Conservation (phyloP, 2,113 vertebrate genomes). For the Elaphurus davidianus region DNA sequence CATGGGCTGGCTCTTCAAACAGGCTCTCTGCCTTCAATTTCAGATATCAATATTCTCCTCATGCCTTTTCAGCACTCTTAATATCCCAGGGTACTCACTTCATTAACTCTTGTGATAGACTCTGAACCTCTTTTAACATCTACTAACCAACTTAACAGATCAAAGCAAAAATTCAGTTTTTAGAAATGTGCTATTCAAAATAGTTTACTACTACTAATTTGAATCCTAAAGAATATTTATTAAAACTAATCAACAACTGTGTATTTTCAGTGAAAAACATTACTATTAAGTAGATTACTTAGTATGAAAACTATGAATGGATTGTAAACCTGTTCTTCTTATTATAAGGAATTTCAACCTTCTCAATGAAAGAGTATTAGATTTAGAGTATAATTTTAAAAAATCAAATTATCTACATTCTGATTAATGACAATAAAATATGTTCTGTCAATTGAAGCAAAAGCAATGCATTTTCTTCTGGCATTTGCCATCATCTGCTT, state of each 20-base stretch:
- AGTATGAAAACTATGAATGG: neutral
- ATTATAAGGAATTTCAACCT: neutral
- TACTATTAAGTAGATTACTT: neutral
- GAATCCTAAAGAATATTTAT: neutral
- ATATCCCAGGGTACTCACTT: neutral
- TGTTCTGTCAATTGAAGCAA: neutral
- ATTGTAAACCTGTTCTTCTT: neutral
- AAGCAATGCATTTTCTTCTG: neutral
- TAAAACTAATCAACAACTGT: neutral
- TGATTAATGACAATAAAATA: neutral
- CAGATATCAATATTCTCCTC: neutral
- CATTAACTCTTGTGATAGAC: neutral
- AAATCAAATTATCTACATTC: neutral
- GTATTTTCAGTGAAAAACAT: neutral
- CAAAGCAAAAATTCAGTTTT: constrained; percentile 1
- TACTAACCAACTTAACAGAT: neutral
- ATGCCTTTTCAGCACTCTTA: neutral
- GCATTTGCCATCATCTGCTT: neutral
- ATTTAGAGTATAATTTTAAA: neutral
- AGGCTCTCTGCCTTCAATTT: neutral
- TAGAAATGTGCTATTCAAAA: neutral
- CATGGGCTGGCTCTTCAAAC: neutral
- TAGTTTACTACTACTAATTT: neutral
- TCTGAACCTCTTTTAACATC: neutral
- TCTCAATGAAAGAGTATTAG: neutral